These are phyloP conservation scores for Nephila pilipes DNA, from an alignment of 1,140 invertebrate genomes.

Conservation along the genomic window DNA sequence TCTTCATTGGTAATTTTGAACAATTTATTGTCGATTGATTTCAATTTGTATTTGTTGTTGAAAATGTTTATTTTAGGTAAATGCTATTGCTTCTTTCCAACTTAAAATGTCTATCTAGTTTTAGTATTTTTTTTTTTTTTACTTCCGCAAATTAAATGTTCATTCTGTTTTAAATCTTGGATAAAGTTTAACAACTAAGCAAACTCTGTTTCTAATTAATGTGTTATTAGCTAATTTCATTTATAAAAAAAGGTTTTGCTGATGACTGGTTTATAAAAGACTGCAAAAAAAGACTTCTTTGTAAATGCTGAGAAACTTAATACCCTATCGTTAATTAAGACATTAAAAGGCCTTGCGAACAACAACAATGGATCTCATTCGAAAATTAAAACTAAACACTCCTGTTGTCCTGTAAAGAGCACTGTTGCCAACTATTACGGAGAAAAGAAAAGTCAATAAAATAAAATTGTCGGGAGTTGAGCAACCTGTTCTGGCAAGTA, in stretches of 20 bases:
- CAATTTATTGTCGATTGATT: too few species aligned
- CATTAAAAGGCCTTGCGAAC: constrained; percentile 23
- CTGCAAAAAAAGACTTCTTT: background rate
- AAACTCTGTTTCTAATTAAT: constrained; percentile 4
- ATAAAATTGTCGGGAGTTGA: background rate
- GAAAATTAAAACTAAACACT: constrained; percentile 23
- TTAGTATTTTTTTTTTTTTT: too few species aligned
- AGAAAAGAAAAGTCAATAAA: background rate
- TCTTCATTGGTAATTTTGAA: too few species aligned
- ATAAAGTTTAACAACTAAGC: background rate
- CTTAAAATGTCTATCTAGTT: too few species aligned
- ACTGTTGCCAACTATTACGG: constrained; percentile 4
- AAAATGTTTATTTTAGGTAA: too few species aligned
- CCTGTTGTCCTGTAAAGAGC: background rate
- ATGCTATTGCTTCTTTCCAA: too few species aligned
- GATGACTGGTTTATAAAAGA: background rate
- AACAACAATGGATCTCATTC: constrained; percentile 39
- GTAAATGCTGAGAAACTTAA: constrained; percentile 3
- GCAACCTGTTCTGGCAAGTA: constrained; percentile 2
- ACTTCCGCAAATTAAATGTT: background rate
- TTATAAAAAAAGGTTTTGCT: background rate
- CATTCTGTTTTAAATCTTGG: background rate
- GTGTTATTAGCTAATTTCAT: background rate
- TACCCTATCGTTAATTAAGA: constrained; percentile 31
- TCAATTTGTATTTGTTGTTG: too few species aligned